phyloP scores from a whole-genome alignment of 2,888 invertebrate species.

The Polylopha cassiicola region DNA sequence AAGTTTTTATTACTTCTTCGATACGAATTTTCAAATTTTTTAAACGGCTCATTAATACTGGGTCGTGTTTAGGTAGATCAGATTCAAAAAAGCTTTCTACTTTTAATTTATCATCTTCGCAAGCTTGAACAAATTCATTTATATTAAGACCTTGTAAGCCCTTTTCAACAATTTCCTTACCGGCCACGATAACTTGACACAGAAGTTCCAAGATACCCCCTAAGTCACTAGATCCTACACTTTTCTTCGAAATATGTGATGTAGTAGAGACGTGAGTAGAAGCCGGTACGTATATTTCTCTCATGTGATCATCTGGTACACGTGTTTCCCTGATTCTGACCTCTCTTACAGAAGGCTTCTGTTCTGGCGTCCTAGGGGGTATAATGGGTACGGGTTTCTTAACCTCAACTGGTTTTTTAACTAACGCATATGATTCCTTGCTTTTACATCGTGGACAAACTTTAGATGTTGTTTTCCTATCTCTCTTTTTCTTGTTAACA shows the following conservation, averaged over 20 bases:
- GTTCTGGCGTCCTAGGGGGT: too few species aligned
- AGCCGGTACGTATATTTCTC: too few species aligned
- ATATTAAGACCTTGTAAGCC: constrained; percentile 28
- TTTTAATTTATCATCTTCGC: constrained; percentile 30
- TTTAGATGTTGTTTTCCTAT: constrained; percentile 19
- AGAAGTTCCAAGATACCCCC: constrained; percentile 29
- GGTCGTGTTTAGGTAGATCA: constrained; percentile 8
- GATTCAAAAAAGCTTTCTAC: constrained; percentile 26
- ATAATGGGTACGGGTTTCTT: too few species aligned
- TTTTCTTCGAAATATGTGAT: neutral
- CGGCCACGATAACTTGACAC: constrained; percentile 29
- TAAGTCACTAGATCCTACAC: constrained; percentile 22
- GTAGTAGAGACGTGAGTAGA: too few species aligned
- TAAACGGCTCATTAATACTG: constrained; percentile 25
- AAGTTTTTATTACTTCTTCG: constrained; percentile 29
- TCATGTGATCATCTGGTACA: too few species aligned
- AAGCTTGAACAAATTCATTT: constrained; percentile 29
- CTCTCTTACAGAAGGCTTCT: too few species aligned
- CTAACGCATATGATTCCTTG: too few species aligned
- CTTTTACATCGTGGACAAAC: constrained; percentile 18
- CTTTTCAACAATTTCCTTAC: constrained; percentile 29
- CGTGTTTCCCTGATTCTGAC: too few species aligned
- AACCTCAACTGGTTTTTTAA: too few species aligned
- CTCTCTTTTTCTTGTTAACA: constrained; percentile 28
- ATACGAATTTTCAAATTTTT: constrained; percentile 31